phyloP scores from a whole-genome alignment of 2,888 invertebrate species.

The Ametastegia equiseti region DNA sequence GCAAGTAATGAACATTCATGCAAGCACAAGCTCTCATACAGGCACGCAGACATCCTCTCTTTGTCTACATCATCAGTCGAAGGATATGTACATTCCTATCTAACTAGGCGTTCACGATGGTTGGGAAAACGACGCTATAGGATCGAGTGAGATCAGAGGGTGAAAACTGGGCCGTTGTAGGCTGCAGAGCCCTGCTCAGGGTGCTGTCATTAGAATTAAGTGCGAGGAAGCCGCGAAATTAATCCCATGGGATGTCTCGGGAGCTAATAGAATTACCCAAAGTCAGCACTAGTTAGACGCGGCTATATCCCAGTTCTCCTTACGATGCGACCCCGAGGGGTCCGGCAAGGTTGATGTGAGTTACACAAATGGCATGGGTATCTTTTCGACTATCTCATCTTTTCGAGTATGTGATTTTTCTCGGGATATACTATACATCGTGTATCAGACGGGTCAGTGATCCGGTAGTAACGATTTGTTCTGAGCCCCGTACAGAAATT shows the following conservation, averaged over 20 bases:
- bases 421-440: not conserved
- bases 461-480: slow-evolving; percentile 9
- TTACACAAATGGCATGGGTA: not conserved
- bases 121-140: not conserved
- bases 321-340: slow-evolving; percentile 25
- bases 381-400: not conserved
- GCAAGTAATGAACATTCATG: not conserved
- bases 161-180: not conserved
- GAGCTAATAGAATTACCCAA: slow-evolving; percentile 58
- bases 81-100: not conserved
- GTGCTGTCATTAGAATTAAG: slow-evolving; percentile 47
- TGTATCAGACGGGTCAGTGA: slow-evolving; percentile 7
- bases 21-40: not conserved
- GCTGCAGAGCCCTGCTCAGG: not conserved
- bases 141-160: slow-evolving; percentile 1
- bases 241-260: slow-evolving; percentile 57
- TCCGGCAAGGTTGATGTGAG: not conserved
- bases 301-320: slow-evolving; percentile 51
- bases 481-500: not conserved
- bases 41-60: not conserved
- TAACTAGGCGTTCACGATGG: not conserved
- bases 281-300: slow-evolving; percentile 56
- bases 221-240: slow-evolving; percentile 55
- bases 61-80: not conserved
- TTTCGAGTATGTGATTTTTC: not conserved